Conservation (phyloP, 2,888 invertebrate species). For the Galerucella calmariensis region DNA sequence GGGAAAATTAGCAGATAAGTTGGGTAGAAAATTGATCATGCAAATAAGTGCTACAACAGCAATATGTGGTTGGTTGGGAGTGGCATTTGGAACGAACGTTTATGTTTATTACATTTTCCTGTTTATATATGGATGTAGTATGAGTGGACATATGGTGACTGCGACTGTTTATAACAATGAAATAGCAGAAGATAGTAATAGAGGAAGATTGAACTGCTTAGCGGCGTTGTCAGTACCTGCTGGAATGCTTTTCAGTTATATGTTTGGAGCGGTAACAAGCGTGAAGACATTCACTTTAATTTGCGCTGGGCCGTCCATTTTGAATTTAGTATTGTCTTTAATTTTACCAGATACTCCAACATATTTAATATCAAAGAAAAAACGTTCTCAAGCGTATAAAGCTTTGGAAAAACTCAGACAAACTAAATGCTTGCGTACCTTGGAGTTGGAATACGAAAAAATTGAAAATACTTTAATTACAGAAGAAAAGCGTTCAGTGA, state of each 20-base stretch:
- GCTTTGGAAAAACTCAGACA: slow-evolving; percentile 21
- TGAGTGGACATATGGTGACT: slow-evolving; percentile 76
- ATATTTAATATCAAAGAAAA: slow-evolving; percentile 32
- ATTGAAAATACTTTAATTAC: slow-evolving; percentile 71
- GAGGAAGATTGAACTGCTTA: slow-evolving; percentile 75
- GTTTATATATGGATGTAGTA: slow-evolving; percentile 72
- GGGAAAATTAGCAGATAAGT: background rate
- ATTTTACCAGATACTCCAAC: slow-evolving; percentile 44
- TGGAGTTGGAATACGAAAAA: slow-evolving; percentile 20
- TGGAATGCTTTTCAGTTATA: slow-evolving; percentile 12
- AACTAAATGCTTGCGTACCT: background rate
- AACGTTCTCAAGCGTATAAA: slow-evolving; percentile 6
- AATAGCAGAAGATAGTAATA: slow-evolving; percentile 79
- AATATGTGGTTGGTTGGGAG: background rate
- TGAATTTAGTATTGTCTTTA: slow-evolving; percentile 27
- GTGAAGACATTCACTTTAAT: slow-evolving; percentile 2
- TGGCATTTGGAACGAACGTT: slow-evolving; percentile 25
- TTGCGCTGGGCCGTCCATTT: slow-evolving; percentile 32
- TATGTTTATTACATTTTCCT: slow-evolving; percentile 66
- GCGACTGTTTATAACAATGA: slow-evolving; percentile 88
- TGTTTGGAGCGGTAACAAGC: background rate
- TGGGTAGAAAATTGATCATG: slow-evolving; percentile 11
- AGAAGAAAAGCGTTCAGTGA: slow-evolving; percentile 49
- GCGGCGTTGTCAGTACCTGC: slow-evolving; percentile 17
- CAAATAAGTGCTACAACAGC: background rate